Evolutionary conservation across 2,797 vertebrate genomes (phyloP).

Genomic region (Zalophus californianus): DNA sequence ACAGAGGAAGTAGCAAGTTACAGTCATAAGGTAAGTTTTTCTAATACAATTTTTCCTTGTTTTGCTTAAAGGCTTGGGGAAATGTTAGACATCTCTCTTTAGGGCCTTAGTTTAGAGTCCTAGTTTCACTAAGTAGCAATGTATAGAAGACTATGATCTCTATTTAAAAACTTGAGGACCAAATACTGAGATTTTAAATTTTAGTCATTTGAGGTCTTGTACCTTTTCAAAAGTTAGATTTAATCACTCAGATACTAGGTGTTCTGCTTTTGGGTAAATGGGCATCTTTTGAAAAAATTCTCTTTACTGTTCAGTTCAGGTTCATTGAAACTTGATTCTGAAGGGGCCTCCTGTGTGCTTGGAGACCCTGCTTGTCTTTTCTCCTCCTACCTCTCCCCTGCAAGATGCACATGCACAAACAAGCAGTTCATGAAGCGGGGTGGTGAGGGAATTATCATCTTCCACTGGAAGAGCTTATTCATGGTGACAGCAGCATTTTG

Average conservation of each 20-base stretch:
- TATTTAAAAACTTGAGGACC: background rate
- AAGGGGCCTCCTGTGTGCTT: background rate
- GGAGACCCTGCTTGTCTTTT: background rate
- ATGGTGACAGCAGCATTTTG: background rate
- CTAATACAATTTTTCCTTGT: background rate
- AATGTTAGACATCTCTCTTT: constrained; percentile 1
- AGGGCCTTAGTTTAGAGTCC: background rate
- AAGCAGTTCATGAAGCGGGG: background rate
- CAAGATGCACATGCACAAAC: no score
- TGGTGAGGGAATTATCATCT: background rate
- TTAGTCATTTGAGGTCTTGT: background rate
- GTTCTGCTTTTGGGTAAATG: background rate
- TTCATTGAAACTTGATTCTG: background rate
- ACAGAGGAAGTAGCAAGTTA: background rate
- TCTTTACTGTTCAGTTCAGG: background rate
- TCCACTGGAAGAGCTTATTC: background rate
- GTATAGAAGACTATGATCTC: background rate
- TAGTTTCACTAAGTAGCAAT: constrained; percentile 25
- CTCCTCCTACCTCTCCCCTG: background rate
- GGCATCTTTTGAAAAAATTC: background rate
- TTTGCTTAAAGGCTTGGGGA: constrained; percentile 43
- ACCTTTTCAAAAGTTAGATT: constrained; percentile 25
- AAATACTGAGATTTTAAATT: background rate
- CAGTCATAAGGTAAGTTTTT: background rate
- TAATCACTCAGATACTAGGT: background rate